Evolutionary conservation across 2,888 invertebrate species (phyloP).

Genomic region (Lasioglossum pauxillum): DNA sequence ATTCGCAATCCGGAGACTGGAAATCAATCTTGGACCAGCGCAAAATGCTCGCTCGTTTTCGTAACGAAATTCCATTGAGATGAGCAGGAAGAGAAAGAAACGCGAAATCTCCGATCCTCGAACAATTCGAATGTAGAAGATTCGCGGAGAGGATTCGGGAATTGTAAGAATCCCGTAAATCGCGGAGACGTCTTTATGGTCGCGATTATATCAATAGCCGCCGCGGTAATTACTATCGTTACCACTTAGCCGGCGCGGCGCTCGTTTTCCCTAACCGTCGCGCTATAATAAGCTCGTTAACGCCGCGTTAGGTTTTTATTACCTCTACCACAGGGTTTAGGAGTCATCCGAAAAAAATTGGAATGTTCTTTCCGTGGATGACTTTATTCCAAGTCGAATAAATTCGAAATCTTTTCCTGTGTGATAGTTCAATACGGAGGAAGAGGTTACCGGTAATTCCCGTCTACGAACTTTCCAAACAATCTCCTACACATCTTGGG

Average conservation of each 20-base stretch:
- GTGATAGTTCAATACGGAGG: not conserved
- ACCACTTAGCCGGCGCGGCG: not conserved
- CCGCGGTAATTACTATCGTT: not conserved
- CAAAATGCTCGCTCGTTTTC: slow-evolving; percentile 25
- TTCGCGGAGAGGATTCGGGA: not conserved
- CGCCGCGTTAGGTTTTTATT: slow-evolving; percentile 2
- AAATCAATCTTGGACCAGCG: slow-evolving; percentile 13
- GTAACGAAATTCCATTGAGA: slow-evolving; percentile 12
- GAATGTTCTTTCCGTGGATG: not conserved
- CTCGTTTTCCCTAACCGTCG: not conserved
- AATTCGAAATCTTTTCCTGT: not conserved
- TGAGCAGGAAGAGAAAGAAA: not conserved
- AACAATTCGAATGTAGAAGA: not conserved
- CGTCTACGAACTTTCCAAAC: slow-evolving; percentile 8
- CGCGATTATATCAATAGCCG: slow-evolving; percentile 5
- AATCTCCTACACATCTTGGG: not conserved
- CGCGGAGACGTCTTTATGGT: not conserved
- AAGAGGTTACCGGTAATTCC: not conserved
- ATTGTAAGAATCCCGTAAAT: not conserved
- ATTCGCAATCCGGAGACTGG: slow-evolving; percentile 15
- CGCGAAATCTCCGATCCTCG: not conserved
- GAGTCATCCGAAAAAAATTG: not conserved
- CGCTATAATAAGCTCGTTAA: slow-evolving; percentile 10
- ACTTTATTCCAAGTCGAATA: not conserved
- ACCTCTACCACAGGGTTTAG: not conserved